Base-by-base conservation (phyloP, 64 coral and sea anemone genomes). In the Platygyra sinensis region DNA sequence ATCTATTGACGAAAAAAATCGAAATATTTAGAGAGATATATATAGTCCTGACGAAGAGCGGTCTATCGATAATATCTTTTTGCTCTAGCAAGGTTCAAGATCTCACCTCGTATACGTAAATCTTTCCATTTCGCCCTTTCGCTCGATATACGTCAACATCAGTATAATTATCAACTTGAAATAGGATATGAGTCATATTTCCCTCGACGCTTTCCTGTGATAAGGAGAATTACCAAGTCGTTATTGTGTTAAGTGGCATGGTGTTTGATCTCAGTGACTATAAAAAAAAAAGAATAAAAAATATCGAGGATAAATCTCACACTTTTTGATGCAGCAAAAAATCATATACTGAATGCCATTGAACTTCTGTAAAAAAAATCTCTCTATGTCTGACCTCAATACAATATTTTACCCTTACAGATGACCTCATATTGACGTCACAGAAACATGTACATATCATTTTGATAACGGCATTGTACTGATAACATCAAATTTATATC, bases 121-220 rank as follows among this genome's bases (percentile, higher is more conserved):
- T 90, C 28, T 90, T 90, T 42, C 88, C 88, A 28, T 90, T 69
- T 0, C 29, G 64, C 29, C 88, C 88, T 72, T 81, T 90, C 14
- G 88, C 88, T 71, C 64, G 75, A 62, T 90, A 90, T 17, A 90
- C 88, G 67, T 90, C 88, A 27, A 80, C 67, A 32, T 90, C 88
- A 72, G 88, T 90, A 12, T 90, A 63, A 71, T 90, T 90, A 59
- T 90, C 63, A 29, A 90, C 62, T 78, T 90, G 76, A 57, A 80
- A 90, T 28, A 72, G 63, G 16, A 17, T 31, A 32, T 90, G 88
- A 15, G 62, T 72, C 52, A n/a, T n/a, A n/a, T n/a, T n/a, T n/a
- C n/a, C n/a, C n/a, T n/a, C n/a, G n/a, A n/a, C n/a, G n/a, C n/a
- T 90, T 80, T 90, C 88, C 88, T 90, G 22, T 79, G 39, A 64